Evolutionary conservation across 1,140 invertebrate genomes (phyloP).

Genomic region (Drosophila tsacasi): DNA sequence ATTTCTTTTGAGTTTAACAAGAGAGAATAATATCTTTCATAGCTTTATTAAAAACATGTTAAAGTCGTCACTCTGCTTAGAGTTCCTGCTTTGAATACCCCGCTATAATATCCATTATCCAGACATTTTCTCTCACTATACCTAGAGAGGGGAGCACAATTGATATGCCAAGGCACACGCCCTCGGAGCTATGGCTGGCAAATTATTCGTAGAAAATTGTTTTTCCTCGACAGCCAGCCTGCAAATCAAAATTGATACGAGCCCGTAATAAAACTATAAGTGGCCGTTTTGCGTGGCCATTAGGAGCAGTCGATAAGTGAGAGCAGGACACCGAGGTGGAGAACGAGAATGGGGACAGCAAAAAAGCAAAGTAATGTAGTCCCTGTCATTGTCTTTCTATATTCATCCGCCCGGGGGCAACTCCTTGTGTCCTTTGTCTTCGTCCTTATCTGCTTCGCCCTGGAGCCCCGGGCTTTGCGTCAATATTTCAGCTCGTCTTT

Average conservation of each 20-base stretch:
- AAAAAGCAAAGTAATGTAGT: slow-evolving; percentile 16
- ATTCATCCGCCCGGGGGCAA: slow-evolving; percentile 39
- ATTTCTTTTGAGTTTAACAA: background rate
- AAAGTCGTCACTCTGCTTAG: no score
- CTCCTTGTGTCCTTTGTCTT: slow-evolving; percentile 42
- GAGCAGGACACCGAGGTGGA: slow-evolving; percentile 16
- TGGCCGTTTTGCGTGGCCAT: slow-evolving; percentile 72
- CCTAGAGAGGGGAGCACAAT: background rate
- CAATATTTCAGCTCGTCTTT: slow-evolving; percentile 66
- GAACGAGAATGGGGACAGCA: background rate
- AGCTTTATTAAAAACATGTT: background rate
- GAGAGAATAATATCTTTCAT: background rate
- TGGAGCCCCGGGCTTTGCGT: slow-evolving; percentile 35
- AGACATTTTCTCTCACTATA: slow-evolving; percentile 16
- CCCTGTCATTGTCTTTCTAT: slow-evolving; percentile 41
- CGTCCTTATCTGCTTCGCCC: slow-evolving; percentile 22
- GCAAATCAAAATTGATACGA: slow-evolving; percentile 75
- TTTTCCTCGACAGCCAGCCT: slow-evolving; percentile 46
- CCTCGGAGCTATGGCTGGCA: slow-evolving; percentile 48
- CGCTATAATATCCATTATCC: background rate
- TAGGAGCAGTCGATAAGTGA: slow-evolving; percentile 63
- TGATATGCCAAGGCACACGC: slow-evolving; percentile 43
- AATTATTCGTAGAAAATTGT: slow-evolving; percentile 68
- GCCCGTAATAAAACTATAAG: slow-evolving; percentile 77
- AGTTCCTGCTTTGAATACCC: background rate